Base-by-base conservation (phyloP, 2,888 invertebrate species). In the Chrysopilus asiliformis region DNA sequence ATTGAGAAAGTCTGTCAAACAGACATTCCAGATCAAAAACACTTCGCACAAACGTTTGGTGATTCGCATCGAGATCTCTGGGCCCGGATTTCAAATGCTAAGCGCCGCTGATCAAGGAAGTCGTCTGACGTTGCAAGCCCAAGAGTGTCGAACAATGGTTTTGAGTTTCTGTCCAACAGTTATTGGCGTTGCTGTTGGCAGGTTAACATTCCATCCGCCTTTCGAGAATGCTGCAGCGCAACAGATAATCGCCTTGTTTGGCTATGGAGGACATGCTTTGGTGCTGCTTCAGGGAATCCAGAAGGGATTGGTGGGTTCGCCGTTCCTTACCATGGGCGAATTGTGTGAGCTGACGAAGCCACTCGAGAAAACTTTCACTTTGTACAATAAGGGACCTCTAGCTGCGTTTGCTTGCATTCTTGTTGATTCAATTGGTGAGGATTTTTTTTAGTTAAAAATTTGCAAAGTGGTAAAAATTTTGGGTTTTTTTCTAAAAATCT, bases 291-390 rank as follows among this genome's bases (percentile, higher is more conserved):
- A 61, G 14, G 66, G 67, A 40, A 56, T 71, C 10, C 59, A 65
- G 2, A 68, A 68, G 48, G 74, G 74, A 32, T 68, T 68, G 0
- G 64, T 67, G 2, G 72, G 72, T 4, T 66, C 66, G 40, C 64
- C 68, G 43, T 74, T 72, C 62, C 48, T 75, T 2, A 68, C 71
- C 2, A 56, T 76, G 27, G 75, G 76, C 7, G 65, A 66, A 44
- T 49, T 73, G 1, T 65, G 64, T 39, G 64, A 68, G 2, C 51
- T 65, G 9, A 60, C 62, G 17, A 53, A 47, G 4, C 50, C 58
- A 2, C 47, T 74, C 10, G 58, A 58, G 9, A 63, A 66, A 28
- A 62, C 55, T 29, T 68, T 76, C 36, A 57, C 53, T 25, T 52
- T 75, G 3, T 64, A 65, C 45, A 76, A 75, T 47, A 65, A 54